Evolutionary conservation across 2,113 vertebrate species (phyloP), one percentile per base, ranked within the genome.

Genomic region (Porphyrio hochstetteri): DNA sequence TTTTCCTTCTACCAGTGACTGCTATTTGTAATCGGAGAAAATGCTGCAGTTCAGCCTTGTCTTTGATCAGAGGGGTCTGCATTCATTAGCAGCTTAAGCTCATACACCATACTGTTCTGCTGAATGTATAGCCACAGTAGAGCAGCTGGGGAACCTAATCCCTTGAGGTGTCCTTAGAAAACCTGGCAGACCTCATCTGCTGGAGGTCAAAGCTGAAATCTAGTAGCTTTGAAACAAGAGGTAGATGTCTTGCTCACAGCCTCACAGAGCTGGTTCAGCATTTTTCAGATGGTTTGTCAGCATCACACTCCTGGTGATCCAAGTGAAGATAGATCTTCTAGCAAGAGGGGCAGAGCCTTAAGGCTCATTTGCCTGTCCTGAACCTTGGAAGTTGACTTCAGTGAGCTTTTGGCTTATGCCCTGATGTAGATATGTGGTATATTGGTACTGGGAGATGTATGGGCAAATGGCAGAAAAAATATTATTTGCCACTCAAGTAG

Each of bases 231-330:
- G 82, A 89, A 56, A 3, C 24, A 71, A 95, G 98, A 98, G 98
- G 98, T 98, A 98, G 97, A 92, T 90, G 86, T 94, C 64, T 94
- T 94, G 86, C 44, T 96, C 90, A 93, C 95, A 97, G 95, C 96
- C 97, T 97, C 82, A 44, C 38, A 69, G 77, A 96, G 93, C 94
- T 96, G 82, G 57, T 80, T 90, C 48, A 97, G 83, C 53, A 55
- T 88, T 91, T 84, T 89, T 56, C 81, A 94, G 42, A 35, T 93
- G 35, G 36, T 88, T 82, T 88, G 77, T 29, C 21, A 65, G 55
- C 63, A 89, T 71, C 40, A 64, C 10, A 16, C 13, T 72, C 60
- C 5, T 9, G 15, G 59, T 81, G 68, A 53, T 87, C 18, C 7
- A 93, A 64, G 11, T 1, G 2, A 86, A 27, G 72, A 53, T 52